These are phyloP conservation scores for Parauchenoglanis ngamensis DNA, from an alignment of 2,797 vertebrate genomes.

Conservation along the genomic window DNA sequence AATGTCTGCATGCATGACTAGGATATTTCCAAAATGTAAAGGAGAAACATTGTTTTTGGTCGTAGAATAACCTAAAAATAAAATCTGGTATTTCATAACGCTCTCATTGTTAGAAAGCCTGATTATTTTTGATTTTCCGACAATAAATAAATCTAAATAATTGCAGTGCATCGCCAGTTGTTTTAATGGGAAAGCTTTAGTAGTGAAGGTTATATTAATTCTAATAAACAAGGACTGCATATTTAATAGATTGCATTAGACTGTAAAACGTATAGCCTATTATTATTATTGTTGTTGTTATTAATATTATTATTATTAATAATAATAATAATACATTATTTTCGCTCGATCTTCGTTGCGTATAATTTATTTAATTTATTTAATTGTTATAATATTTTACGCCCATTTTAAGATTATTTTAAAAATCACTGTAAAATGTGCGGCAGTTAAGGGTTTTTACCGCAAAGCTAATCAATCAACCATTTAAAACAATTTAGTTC, in stretches of 20 bases:
- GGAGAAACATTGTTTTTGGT: background rate
- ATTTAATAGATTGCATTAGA: background rate
- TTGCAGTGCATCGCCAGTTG: too few species aligned
- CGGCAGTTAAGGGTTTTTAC: background rate
- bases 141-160: background rate
- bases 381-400: too few species aligned
- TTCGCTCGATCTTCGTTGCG: background rate
- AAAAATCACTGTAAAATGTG: background rate
- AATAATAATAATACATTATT: background rate
- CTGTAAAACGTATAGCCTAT: background rate
- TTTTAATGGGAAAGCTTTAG: background rate
- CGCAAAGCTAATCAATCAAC: background rate
- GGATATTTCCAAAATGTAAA: background rate
- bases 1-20: background rate
- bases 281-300: too few species aligned
- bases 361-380: too few species aligned
- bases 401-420: background rate
- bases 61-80: background rate
- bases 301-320: too few species aligned
- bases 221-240: background rate
- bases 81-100: background rate
- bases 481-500: background rate
- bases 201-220: background rate
- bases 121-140: background rate
- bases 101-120: background rate